Conservation (phyloP, 2,888 invertebrate species). For the Ceriagrion tenellum region DNA sequence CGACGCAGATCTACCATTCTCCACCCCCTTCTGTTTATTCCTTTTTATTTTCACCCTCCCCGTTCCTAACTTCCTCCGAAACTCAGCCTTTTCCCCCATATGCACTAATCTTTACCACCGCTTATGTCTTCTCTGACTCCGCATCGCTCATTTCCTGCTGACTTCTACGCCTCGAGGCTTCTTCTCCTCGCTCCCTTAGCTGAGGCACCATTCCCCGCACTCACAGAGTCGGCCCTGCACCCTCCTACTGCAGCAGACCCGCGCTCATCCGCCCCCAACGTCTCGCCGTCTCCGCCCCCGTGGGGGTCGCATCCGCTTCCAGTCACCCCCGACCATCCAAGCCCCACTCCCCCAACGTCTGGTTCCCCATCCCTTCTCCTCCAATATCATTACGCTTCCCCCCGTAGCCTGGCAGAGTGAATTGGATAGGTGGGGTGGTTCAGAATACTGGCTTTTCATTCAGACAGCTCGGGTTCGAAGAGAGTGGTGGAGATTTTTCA, state of each 20-base stretch:
- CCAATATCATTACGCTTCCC: background rate
- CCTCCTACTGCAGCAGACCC: background rate
- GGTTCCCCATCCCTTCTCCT: background rate
- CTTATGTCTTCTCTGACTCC: slow-evolving; percentile 9
- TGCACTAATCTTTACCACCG: background rate
- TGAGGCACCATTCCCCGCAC: background rate
- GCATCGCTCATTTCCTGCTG: slow-evolving; percentile 38
- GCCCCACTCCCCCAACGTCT: background rate
- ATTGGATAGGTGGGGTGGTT: background rate
- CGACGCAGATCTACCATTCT: too few species aligned
- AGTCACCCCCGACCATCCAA: background rate
- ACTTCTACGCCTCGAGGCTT: background rate
- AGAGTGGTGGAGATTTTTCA: too few species aligned
- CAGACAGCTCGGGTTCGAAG: background rate
- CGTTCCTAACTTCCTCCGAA: background rate
- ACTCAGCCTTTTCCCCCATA: background rate
- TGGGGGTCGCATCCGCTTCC: background rate
- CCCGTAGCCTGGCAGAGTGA: too few species aligned
- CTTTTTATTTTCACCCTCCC: background rate
- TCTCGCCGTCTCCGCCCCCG: background rate
- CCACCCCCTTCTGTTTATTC: too few species aligned
- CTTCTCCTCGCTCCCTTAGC: background rate
- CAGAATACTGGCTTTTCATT: background rate
- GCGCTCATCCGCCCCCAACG: background rate
- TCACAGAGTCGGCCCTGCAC: too few species aligned